phyloP scores from a whole-genome alignment of 2,888 invertebrate genomes.

The Heliconius sara region DNA sequence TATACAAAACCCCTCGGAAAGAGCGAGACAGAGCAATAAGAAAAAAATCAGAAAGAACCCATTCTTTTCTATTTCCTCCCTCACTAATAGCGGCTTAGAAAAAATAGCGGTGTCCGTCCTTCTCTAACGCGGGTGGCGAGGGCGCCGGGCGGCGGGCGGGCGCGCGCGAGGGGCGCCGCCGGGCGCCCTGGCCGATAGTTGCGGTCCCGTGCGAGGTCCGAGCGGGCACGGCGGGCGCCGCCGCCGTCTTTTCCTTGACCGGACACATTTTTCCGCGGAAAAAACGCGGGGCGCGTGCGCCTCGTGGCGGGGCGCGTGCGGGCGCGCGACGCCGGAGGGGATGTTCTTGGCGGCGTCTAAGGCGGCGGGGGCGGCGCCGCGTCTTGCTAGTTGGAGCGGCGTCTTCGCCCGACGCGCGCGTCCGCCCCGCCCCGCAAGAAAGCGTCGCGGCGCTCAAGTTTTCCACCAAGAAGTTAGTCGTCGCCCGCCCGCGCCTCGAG shows the following conservation, averaged over 20 bases:
- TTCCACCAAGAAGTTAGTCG: constrained; percentile 85
- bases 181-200: constrained; percentile 80
- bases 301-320: constrained; percentile 77
- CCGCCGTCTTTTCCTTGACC: constrained; percentile 81
- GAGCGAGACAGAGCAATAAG: constrained; percentile 75
- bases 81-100: constrained; percentile 81
- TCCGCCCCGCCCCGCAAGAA: constrained; percentile 83
- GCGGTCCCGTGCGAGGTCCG: constrained; percentile 77
- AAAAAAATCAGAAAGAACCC: constrained; percentile 82
- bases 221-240: constrained; percentile 61
- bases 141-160: constrained; percentile 67
- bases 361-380: constrained; percentile 83
- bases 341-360: constrained; percentile 82
- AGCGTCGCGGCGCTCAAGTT: constrained; percentile 82
- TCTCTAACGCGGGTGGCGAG: constrained; percentile 71
- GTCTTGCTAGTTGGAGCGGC: constrained; percentile 83
- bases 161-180: constrained; percentile 72
- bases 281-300: constrained; percentile 83
- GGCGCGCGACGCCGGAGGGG: constrained; percentile 76
- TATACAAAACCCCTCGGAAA: constrained; percentile 58
- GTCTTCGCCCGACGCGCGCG: constrained; percentile 83
- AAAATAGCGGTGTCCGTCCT: constrained; percentile 79
- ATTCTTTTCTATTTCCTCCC: constrained; percentile 84
- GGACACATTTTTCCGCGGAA: constrained; percentile 84
- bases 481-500: constrained; percentile 83